Percentiles rank a stretch among this genome's conserved stretches.
phyloP scores from a whole-genome alignment of 2,888 invertebrate species.

The Empis stercorea region DNA sequence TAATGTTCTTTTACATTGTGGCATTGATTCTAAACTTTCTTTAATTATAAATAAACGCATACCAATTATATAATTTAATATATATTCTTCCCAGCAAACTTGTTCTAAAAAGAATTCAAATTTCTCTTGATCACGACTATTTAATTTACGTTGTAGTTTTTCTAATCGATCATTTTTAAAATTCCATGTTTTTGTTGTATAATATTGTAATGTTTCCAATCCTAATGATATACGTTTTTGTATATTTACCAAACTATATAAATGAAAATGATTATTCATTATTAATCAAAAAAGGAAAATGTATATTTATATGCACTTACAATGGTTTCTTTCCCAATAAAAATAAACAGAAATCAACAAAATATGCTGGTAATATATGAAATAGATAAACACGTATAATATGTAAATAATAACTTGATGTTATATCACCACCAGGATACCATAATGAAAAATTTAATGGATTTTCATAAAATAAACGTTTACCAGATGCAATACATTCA shows the following conservation, averaged over 20 bases:
- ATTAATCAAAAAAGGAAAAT: neutral
- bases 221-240: slow-evolving; percentile 47
- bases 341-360: slow-evolving; percentile 55
- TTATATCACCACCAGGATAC: slow-evolving; percentile 65
- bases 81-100: slow-evolving; percentile 50
- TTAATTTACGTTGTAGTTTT: slow-evolving; percentile 41
- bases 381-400: slow-evolving; percentile 53
- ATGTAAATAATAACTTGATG: slow-evolving; percentile 52
- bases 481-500: slow-evolving; percentile 57
- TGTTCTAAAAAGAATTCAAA: slow-evolving; percentile 45
- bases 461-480: slow-evolving; percentile 44
- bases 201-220: slow-evolving; percentile 54
- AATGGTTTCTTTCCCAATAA: slow-evolving; percentile 61
- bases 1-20: slow-evolving; percentile 44
- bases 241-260: slow-evolving; percentile 42
- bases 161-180: slow-evolving; percentile 52
- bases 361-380: slow-evolving; percentile 64
- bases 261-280: neutral
- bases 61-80: slow-evolving; percentile 63
- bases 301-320: slow-evolving; percentile 42
- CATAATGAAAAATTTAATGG: slow-evolving; percentile 68
- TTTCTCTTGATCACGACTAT: slow-evolving; percentile 41
- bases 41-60: slow-evolving; percentile 74
- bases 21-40: slow-evolving; percentile 64
- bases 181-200: slow-evolving; percentile 67